Evolutionary conservation across 2,113 vertebrate species (phyloP).

Genomic region (Bufo bufo): DNA sequence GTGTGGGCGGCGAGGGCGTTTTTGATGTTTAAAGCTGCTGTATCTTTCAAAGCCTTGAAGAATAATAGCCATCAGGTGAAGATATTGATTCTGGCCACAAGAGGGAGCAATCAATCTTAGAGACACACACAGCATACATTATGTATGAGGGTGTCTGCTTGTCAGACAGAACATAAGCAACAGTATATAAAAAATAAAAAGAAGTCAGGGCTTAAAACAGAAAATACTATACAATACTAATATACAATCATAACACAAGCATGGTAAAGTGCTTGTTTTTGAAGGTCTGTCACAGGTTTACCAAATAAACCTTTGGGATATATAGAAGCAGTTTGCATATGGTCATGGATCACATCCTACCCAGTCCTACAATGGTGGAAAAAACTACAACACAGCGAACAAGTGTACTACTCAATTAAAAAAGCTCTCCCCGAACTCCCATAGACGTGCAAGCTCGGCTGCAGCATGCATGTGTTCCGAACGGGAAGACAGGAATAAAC

Average conservation of each 20-base stretch:
- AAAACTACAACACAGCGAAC: neutral
- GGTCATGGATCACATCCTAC: neutral
- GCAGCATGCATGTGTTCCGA: no score
- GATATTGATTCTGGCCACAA: slow-evolving; percentile 46
- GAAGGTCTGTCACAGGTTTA: neutral
- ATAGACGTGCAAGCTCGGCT: no score
- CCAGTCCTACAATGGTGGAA: neutral
- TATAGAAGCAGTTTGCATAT: neutral
- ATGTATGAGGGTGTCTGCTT: neutral
- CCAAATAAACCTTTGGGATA: neutral
- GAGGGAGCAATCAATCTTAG: slow-evolving; percentile 21
- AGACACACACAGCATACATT: slow-evolving; percentile 6
- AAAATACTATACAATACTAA: neutral
- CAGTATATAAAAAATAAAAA: neutral
- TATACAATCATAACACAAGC: neutral
- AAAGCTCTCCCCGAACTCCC: no score
- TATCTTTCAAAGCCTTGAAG: slow-evolving; percentile 30
- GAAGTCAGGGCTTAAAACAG: neutral
- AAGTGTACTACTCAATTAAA: no score
- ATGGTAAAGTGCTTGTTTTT: neutral
- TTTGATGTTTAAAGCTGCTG: slow-evolving; percentile 28
- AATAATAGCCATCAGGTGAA: slow-evolving; percentile 22
- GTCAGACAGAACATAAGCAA: neutral
- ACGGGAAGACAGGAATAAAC: no score
- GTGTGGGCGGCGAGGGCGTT: neutral